phyloP scores from a whole-genome alignment of 2,797 vertebrate genomes.

The Intellagama lesueurii region DNA sequence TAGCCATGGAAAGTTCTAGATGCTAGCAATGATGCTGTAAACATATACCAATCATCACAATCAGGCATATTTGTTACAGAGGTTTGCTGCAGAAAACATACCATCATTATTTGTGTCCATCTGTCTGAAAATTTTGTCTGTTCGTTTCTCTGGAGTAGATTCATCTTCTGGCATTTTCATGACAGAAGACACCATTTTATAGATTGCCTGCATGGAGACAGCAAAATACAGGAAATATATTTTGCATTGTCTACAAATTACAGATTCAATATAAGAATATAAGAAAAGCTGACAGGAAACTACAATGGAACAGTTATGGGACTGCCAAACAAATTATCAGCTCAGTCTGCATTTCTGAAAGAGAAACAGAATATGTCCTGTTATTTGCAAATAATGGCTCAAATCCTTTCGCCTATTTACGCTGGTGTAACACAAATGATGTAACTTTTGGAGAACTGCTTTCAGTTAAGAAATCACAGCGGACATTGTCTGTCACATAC shows the following conservation, averaged over 20 bases:
- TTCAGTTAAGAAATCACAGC: too few species aligned
- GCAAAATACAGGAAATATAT: neutral
- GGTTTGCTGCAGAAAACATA: conserved; percentile 56
- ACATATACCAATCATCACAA: neutral
- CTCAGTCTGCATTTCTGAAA: neutral
- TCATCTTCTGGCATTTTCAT: conserved; percentile 91
- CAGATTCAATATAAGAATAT: neutral
- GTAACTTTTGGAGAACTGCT: too few species aligned
- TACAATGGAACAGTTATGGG: neutral
- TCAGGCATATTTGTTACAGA: neutral
- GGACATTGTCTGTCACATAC: too few species aligned
- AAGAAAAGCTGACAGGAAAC: neutral
- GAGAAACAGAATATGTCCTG: neutral
- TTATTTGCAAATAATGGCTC: neutral
- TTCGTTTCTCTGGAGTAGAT: conserved; percentile 88
- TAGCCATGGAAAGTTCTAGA: conserved; percentile 78
- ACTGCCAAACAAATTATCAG: neutral
- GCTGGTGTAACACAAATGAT: too few species aligned
- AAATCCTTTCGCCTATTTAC: too few species aligned
- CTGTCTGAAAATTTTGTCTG: conserved; percentile 90
- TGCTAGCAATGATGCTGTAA: neutral
- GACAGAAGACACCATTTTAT: conserved; percentile 86
- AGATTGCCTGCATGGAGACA: conserved; percentile 60
- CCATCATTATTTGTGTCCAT: conserved; percentile 90
- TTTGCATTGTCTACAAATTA: neutral